Evolutionary conservation across 2,888 invertebrate genomes (phyloP), one percentile per base, ranked within the genome.

Genomic region (Adelognathus sp.): DNA sequence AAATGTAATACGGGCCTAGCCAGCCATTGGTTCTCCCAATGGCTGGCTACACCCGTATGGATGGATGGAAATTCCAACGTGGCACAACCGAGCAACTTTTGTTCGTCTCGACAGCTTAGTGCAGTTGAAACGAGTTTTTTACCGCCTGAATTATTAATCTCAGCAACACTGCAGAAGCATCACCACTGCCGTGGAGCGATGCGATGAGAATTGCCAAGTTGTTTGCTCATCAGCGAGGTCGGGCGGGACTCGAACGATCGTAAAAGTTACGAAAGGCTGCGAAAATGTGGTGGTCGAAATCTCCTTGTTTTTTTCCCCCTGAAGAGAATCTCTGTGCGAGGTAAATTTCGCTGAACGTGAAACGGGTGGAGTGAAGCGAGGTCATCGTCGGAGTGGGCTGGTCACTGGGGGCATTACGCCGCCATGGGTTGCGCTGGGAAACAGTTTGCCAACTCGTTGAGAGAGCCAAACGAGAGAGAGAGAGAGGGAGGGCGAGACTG

Each of bases 381-480:
- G 70, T 74, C 69, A 78, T 64, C 80, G 79, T 64, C 33, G 71
- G 80, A 79, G 81, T 80, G 83, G 83, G 80, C 61, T 74, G 69
- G 52, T 50, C 70, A 54, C 33, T 69, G 79, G 79, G 81, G 76
- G 84, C 83, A 85, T 82, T 78, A 83, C 39, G 72, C 46, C 75
- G 76, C 64, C 46, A 52, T 16, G 56, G 58, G 50, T 72, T 50
- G 78, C 60, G 70, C 58, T 69, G 63, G 70, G 75, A 71, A 88
- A 87, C 86, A 89, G 89, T 90, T 90, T 88, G 86, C 89, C 88
- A 88, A 90, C 89, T 90, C 88, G 88, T 88, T 88, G 50, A 50
- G 86, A 86, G 86, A 86, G 84, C n/a, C n/a, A n/a, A n/a, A n/a
- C n/a, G n/a, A n/a, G n/a, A n/a, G n/a, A n/a, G n/a, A n/a, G n/a